Percentiles rank a stretch among this genome's conserved stretches.
phyloP scores from a whole-genome alignment of 2,113 vertebrate species.

The Megalops atlanticus region DNA sequence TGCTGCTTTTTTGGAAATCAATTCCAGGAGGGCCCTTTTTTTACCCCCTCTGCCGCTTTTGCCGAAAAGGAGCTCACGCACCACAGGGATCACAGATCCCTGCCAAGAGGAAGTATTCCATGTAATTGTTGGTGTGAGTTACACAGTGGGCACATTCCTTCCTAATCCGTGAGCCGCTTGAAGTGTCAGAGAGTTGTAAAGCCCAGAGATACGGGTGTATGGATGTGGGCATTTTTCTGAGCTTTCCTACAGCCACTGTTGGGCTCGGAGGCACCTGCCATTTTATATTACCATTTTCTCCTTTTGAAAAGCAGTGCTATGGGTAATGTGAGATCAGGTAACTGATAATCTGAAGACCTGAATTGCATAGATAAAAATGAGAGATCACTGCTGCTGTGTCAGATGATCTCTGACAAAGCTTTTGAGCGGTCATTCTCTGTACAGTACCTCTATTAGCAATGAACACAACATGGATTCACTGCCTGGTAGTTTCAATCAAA shows the following conservation, averaged over 20 bases:
- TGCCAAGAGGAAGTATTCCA: conserved; percentile 4
- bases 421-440: too few species aligned
- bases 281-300: too few species aligned
- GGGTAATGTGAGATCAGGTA: too few species aligned
- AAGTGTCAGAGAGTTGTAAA: background rate
- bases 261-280: too few species aligned
- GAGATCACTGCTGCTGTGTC: too few species aligned
- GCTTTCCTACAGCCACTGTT: background rate
- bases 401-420: too few species aligned
- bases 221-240: background rate
- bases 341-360: too few species aligned
- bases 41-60: conserved; percentile 1
- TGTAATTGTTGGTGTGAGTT: background rate
- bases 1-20: conserved; percentile 32
- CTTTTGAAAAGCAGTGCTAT: too few species aligned
- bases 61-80: background rate
- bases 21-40: conserved; percentile 8
- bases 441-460: too few species aligned
- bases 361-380: too few species aligned
- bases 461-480: too few species aligned
- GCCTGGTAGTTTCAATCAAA: too few species aligned
- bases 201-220: background rate
- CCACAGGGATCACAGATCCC: background rate
- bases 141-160: background rate
- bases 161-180: background rate